These are phyloP conservation scores for Aphodius granarius DNA, from an alignment of 2,888 invertebrate species.

Conservation along the genomic window DNA sequence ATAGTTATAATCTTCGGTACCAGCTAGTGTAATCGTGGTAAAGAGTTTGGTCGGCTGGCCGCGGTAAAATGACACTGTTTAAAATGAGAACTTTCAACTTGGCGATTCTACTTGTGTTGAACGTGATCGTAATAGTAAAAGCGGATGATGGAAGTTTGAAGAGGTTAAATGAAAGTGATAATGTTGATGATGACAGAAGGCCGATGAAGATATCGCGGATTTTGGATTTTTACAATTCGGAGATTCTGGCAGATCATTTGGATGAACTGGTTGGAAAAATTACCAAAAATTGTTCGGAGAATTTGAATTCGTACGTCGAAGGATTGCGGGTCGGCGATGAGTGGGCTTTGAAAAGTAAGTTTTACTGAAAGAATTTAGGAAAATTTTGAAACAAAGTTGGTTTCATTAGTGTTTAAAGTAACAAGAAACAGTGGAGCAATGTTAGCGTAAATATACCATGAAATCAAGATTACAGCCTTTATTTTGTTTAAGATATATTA, in stretches of 20 bases:
- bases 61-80: neutral
- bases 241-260: conserved; percentile 62
- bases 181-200: neutral
- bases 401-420: neutral
- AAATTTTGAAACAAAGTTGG: too few species aligned
- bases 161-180: conserved; percentile 14
- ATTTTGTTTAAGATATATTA: too few species aligned
- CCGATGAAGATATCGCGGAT: conserved; percentile 56
- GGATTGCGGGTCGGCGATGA: conserved; percentile 61
- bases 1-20: neutral
- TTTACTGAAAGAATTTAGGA: neutral
- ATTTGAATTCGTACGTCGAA: conserved; percentile 63
- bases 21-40: neutral
- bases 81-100: neutral
- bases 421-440: neutral
- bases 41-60: neutral
- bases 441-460: neutral
- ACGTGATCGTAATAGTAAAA: neutral
- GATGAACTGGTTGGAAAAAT: conserved; percentile 41
- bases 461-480: too few species aligned
- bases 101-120: neutral
- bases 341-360: conserved; percentile 77
- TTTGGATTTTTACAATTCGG: conserved; percentile 61
- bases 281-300: conserved; percentile 57
- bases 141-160: neutral